Base-by-base conservation (phyloP, 92 coral and sea anemone genomes). In the Heliopora coerulea region DNA sequence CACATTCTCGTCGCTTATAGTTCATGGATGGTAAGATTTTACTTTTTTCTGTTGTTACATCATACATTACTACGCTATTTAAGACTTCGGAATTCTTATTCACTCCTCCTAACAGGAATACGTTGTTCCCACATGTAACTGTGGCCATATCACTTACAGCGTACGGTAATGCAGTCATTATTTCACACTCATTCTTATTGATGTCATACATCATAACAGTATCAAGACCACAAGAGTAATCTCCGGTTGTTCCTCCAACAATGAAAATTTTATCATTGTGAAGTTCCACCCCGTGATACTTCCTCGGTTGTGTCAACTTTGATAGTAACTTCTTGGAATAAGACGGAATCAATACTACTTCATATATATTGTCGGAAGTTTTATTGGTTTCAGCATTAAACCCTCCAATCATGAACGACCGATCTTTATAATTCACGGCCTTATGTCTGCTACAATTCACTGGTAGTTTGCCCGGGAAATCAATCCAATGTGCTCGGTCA, bases 11-110 rank as follows among this genome's bases (percentile, higher is more conserved):
- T 0, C 98, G 90, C 70, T 82, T 87, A 39, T 84, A 75, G 54
- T 80, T 82, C 98, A 93, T 93, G 9, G 89, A 84, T 3, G 96
- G 88, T 8, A 90, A 63, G 41, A 33, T 74, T 9, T 78, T 37
- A 96, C 98, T 90, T 78, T 87, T 79, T 50, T 92, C 96, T 66
- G 87, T 81, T 9, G 64, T 80, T n/a, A 88, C 90, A 68, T 85
- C 89, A 64, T 68, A 68, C 14, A 49, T 46, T 0, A 68, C 29
- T 23, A 68, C 75, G 0, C 15, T 68, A 54, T 49, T 49, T 31
- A 68, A 48, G 30, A 26, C 60, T 3, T 28, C 29, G 30, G 29
- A 58, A 68, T 68, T 15, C 42, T 32, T 44, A 20, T 48, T 59
- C 18, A 19, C 26, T 15, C 75, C 75, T 37, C 75, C 75, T 21